These are phyloP conservation scores for Aplocera efformata DNA, from an alignment of 2,888 invertebrate genomes.

Conservation along the genomic window DNA sequence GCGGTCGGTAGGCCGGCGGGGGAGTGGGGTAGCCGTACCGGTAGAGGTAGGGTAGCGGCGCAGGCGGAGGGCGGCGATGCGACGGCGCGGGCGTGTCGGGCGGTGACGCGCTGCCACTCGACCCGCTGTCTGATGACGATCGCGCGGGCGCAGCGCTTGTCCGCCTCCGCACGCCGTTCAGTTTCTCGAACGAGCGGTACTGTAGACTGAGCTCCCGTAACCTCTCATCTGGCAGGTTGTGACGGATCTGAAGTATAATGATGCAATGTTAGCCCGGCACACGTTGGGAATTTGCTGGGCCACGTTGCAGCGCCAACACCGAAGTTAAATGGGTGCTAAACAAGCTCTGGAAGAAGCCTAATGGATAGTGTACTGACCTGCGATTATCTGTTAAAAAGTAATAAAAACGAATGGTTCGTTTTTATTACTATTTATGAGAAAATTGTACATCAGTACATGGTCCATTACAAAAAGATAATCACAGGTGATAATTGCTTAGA, in stretches of 20 bases:
- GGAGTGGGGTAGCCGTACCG: constrained; percentile 66
- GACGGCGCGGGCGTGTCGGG: constrained; percentile 62
- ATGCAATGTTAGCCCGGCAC: no score
- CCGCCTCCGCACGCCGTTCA: constrained; percentile 77
- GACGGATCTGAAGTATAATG: constrained; percentile 79
- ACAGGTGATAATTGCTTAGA: no score
- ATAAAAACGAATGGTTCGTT: no score
- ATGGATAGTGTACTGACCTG: no score
- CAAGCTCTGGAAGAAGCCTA: no score
- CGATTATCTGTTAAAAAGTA: no score
- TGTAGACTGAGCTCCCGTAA: constrained; percentile 80
- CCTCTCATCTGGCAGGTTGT: constrained; percentile 83
- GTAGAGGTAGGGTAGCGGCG: constrained; percentile 56
- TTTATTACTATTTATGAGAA: no score
- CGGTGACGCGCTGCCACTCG: constrained; percentile 63
- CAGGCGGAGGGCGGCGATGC: constrained; percentile 48
- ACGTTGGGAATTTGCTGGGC: no score
- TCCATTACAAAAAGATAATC: no score
- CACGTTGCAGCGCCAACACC: no score
- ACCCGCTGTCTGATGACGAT: constrained; percentile 71
- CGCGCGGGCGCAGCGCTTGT: constrained; percentile 58
- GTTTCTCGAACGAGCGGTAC: constrained; percentile 79
- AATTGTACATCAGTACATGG: no score
- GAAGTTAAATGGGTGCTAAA: no score
- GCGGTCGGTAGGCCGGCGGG: constrained; percentile 64